These are phyloP conservation scores for Prosopocoilus inquinatus DNA, from an alignment of 2,888 invertebrate genomes.

Conservation along the genomic window DNA sequence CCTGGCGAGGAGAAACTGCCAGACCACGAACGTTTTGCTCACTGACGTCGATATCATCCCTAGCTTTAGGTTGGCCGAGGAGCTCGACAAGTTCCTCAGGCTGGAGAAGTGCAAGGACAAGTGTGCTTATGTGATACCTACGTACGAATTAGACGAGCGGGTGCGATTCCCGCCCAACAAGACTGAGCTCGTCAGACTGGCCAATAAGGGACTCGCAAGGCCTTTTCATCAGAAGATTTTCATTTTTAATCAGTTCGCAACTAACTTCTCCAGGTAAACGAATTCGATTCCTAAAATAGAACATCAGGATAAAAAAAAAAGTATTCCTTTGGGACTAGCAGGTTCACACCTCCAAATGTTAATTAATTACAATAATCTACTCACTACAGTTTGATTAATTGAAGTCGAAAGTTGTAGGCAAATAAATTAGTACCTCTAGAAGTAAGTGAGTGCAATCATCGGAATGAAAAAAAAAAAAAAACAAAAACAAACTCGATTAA, in stretches of 20 bases:
- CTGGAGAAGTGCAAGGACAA: constrained; percentile 55
- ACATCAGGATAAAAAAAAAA: too few species aligned
- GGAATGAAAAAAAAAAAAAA: too few species aligned
- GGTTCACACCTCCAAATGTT: neutral
- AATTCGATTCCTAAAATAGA: neutral
- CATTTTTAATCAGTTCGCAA: constrained; percentile 88
- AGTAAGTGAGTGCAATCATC: too few species aligned
- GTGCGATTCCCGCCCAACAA: constrained; percentile 81
- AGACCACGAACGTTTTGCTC: constrained; percentile 75
- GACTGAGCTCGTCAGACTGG: constrained; percentile 71
- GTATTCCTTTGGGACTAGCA: too few species aligned
- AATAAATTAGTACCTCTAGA: too few species aligned
- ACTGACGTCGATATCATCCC: constrained; percentile 90
- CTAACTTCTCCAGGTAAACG: constrained; percentile 80
- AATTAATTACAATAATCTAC: neutral
- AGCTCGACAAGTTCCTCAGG: constrained; percentile 67
- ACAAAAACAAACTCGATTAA: too few species aligned
- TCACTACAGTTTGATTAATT: too few species aligned
- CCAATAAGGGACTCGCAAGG: constrained; percentile 76
- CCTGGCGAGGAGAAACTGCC: constrained; percentile 81
- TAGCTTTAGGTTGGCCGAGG: constrained; percentile 67
- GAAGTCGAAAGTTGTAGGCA: too few species aligned
- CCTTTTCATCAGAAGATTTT: constrained; percentile 91
- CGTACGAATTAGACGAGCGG: constrained; percentile 80
- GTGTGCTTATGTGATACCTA: constrained; percentile 88